Conservation (phyloP, 2,797 vertebrate species). For the Epinephelus coioides region DNA sequence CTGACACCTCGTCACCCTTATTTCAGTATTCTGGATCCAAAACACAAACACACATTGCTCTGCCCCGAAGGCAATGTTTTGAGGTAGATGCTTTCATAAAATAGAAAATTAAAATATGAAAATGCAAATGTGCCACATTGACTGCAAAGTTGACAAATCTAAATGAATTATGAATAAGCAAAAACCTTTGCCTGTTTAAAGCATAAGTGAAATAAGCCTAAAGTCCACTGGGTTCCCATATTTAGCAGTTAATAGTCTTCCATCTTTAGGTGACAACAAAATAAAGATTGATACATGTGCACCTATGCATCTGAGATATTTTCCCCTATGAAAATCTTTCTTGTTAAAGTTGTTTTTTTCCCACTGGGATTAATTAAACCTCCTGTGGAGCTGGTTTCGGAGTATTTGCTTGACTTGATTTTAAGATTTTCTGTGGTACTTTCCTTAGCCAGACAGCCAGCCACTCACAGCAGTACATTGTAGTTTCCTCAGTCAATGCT, state of each 20-base stretch:
- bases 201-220: constrained; percentile 13
- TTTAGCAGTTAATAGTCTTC: constrained; percentile 10
- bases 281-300: not conserved
- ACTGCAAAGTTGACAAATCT: constrained; percentile 31
- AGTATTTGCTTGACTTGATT: constrained; percentile 27
- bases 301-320: not conserved
- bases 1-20: constrained; percentile 41
- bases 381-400: constrained; percentile 13
- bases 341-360: not conserved
- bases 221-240: not conserved
- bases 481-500: constrained; percentile 42
- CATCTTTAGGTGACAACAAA: not conserved
- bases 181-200: constrained; percentile 4
- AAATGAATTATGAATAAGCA: constrained; percentile 40
- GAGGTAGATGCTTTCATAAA: constrained; percentile 20
- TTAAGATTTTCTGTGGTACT: constrained; percentile 27
- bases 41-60: constrained; percentile 42
- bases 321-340: not conserved
- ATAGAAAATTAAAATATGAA: constrained; percentile 31
- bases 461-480: constrained; percentile 31
- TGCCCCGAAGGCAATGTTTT: constrained; percentile 32
- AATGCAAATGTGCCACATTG: constrained; percentile 40
- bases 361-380: constrained; percentile 34
- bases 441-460: constrained; percentile 32
- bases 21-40: constrained; percentile 54